phyloP scores from a whole-genome alignment of 2,888 invertebrate species.

The Dynastes hyllus region DNA sequence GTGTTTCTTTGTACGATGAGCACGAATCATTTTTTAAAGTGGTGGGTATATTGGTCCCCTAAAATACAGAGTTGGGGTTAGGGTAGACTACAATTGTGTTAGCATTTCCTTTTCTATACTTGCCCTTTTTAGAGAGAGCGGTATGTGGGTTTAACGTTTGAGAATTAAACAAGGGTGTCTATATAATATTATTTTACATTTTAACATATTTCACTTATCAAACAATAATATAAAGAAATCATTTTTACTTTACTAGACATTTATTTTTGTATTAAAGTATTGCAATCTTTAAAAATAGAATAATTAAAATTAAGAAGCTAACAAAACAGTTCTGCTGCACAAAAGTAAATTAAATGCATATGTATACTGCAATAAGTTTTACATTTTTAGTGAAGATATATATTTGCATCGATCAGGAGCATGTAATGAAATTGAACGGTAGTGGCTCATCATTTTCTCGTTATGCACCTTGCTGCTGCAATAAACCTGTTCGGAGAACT shows the following conservation, averaged over 20 bases:
- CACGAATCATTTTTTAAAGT: constrained; percentile 27
- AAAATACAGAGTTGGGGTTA: constrained; percentile 34
- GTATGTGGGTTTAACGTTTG: constrained; percentile 7
- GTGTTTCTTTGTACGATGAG: neutral
- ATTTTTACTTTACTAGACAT: no score
- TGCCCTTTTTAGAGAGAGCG: neutral
- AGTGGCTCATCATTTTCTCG: constrained; percentile 5
- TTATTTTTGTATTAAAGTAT: no score
- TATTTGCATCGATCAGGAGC: neutral
- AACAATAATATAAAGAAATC: no score
- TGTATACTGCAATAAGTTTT: neutral
- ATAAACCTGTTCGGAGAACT: constrained; percentile 1
- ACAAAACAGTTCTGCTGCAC: no score
- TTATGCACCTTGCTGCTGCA: constrained; percentile 1
- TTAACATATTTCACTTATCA: neutral
- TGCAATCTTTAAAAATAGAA: no score
- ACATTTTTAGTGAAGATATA: neutral
- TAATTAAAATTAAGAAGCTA: no score
- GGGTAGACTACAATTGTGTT: constrained; percentile 40
- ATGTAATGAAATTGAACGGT: neutral
- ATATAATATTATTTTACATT: neutral
- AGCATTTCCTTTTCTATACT: constrained; percentile 22
- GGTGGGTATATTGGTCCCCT: constrained; percentile 23
- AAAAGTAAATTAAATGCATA: no score
- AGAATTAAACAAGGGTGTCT: neutral